Base-by-base conservation (phyloP, 2,113 vertebrate species). In the Ptyas mucosa region DNA sequence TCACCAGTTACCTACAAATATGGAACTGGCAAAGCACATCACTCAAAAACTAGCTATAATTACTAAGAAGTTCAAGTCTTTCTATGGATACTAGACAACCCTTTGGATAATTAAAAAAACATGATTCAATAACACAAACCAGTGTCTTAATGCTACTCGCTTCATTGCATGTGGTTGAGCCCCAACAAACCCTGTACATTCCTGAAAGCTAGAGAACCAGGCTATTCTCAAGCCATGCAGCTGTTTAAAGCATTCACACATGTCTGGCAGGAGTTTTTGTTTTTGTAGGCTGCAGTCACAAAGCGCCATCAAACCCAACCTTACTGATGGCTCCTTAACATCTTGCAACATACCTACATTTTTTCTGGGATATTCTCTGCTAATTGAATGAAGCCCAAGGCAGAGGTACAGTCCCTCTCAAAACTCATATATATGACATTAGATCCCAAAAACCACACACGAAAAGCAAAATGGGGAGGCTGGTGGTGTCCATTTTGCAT, bases 71-170 rank as follows among this genome's bases (percentile, higher is more conserved):
- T 89, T 90, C 64, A n/a, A 39, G 7, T 89, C 53, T 75, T 46
- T 52, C 29, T 85, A 88, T 92, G 54, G 61, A 87, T 89, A 34
- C 11, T 49, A 46, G n/a, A 43, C 61, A 87, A 26, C 52, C 85
- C 85, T 81, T 81, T 55, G 52, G 29, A 26, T 52, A 57, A 89
- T 5, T 6, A 58, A 43, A 75, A 43, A 49, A 69, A 18, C 58
- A 92, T 52, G 49, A 92, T 69, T 69, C 91, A 88, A 81, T 23
- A 89, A 85, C 85, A 54, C 69, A 90, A 57, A 86, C n/a, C 23
- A 61, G 23, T 64, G 54, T 53, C 24, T 9, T 53, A 26, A 89
- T 15, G 15, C 91, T 26, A 81, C 34, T 49, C 21, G 21, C 21
- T 90, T 81, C 92, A 90, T 2, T 26, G 20, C 54, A 52, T 23